Percentiles rank a stretch among this genome's conserved stretches.
Conservation (phyloP, 2,113 vertebrate genomes). For the Vulpes vulpes region DNA sequence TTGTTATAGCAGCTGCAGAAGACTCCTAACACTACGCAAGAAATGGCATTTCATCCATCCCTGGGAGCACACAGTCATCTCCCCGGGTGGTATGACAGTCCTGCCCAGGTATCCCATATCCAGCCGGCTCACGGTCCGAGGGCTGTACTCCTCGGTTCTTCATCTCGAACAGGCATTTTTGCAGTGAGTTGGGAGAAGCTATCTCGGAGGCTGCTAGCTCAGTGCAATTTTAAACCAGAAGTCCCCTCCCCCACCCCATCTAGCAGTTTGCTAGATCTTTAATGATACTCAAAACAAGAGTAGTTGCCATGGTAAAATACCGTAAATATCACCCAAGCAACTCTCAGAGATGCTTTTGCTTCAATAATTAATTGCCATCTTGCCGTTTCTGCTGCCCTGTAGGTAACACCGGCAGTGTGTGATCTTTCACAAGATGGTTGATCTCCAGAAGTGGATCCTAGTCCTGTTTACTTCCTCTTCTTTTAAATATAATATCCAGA, state of each 20-base stretch:
- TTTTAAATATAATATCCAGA: neutral
- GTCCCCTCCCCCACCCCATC: neutral
- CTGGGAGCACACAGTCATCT: too few species aligned
- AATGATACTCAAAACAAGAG: slow-evolving; percentile 57
- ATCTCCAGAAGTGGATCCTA: neutral
- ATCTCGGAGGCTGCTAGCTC: neutral
- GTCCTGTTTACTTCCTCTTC: neutral
- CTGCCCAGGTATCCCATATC: rapidly evolving
- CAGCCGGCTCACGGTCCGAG: neutral
- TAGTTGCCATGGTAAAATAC: slow-evolving; percentile 52
- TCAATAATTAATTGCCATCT: slow-evolving; percentile 63
- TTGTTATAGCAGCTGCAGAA: neutral
- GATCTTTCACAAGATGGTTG: neutral
- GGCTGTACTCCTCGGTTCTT: rapidly evolving
- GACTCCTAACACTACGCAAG: rapidly evolving
- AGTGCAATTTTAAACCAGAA: neutral
- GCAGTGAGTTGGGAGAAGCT: neutral
- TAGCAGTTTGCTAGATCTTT: neutral
- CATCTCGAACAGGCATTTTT: neutral
- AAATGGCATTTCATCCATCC: neutral
- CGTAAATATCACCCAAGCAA: slow-evolving; percentile 53
- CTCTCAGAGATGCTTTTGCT: slow-evolving; percentile 32
- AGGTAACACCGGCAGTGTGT: neutral
- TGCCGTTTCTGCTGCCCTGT: neutral
- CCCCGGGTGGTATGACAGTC: rapidly evolving